These are phyloP conservation scores for Oreortyx pictus DNA, from an alignment of 2,797 vertebrate genomes.

Conservation along the genomic window DNA sequence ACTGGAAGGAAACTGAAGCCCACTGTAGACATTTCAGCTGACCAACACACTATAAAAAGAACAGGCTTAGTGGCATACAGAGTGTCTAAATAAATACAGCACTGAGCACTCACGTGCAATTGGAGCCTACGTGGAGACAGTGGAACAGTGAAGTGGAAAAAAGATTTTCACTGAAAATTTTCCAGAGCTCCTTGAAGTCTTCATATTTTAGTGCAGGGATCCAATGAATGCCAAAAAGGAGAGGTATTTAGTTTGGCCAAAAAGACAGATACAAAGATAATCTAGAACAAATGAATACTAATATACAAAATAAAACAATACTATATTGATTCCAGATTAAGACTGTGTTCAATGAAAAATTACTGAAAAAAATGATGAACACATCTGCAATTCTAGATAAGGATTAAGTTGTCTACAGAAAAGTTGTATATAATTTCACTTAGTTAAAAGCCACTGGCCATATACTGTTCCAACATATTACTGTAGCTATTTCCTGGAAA, in stretches of 20 bases:
- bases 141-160: not conserved
- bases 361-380: not conserved
- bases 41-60: not conserved
- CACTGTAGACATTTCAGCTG: not conserved
- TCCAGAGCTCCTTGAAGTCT: not conserved
- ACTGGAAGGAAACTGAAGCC: not conserved
- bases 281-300: not conserved
- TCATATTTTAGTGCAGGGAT: not conserved
- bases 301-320: not conserved
- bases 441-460: not conserved
- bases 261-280: not conserved
- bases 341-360: not conserved
- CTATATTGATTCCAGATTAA: not conserved
- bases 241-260: not conserved
- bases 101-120: not conserved
- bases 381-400: not conserved
- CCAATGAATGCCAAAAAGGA: not conserved
- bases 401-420: not conserved
- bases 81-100: not conserved
- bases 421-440: not conserved
- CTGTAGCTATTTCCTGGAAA: not conserved
- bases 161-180: not conserved
- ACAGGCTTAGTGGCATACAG: fast-evolving
- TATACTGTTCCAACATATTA: not conserved
- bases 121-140: not conserved